Conservation (phyloP, 2,797 vertebrate genomes). For the Cottoperca gobio region DNA sequence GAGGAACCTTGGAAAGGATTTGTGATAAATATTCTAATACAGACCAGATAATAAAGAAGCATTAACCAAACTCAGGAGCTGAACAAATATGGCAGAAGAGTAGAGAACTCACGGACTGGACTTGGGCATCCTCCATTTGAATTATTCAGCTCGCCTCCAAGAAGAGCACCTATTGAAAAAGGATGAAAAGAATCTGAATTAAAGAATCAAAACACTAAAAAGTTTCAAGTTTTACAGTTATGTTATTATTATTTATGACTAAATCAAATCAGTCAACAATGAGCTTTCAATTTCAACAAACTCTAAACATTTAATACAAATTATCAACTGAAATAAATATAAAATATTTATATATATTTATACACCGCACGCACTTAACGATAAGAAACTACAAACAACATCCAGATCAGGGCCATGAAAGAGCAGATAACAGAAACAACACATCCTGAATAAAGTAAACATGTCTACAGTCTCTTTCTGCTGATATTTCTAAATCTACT, state of each 20-base stretch:
- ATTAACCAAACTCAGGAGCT: constrained; percentile 5
- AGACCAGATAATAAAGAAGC: constrained; percentile 19
- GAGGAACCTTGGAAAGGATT: constrained; percentile 36
- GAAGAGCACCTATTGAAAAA: constrained; percentile 88
- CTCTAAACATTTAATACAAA: no score
- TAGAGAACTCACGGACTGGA: constrained; percentile 92
- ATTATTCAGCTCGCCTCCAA: constrained; percentile 94
- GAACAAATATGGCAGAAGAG: constrained; percentile 13
- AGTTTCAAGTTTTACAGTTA: no score
- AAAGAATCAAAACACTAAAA: no score
- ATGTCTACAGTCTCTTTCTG: neutral
- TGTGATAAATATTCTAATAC: constrained; percentile 21
- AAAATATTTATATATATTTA: no score
- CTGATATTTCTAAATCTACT: constrained; percentile 5
- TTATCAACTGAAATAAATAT: no score
- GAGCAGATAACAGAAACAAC: neutral
- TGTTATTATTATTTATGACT: no score
- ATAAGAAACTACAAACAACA: constrained; percentile 11
- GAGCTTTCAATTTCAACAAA: no score
- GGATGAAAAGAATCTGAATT: no score
- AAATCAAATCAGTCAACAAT: no score
- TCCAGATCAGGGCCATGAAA: neutral
- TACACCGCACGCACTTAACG: no score
- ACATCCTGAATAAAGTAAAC: neutral
- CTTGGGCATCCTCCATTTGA: constrained; percentile 97